Evolutionary conservation across 2,113 vertebrate genomes (phyloP).

Genomic region (Calidris pygmaea): DNA sequence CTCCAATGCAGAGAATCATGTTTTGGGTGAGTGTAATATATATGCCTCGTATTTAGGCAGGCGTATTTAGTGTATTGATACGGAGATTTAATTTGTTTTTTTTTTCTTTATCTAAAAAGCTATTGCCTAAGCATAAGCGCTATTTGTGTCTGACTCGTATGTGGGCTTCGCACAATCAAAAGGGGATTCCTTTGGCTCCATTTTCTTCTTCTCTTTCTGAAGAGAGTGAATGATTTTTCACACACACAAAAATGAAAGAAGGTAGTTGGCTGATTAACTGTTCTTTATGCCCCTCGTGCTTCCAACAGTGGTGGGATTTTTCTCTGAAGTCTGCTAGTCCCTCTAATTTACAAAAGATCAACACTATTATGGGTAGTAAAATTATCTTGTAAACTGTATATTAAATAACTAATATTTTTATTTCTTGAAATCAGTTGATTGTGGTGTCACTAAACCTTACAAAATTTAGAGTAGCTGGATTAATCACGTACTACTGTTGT

Average conservation of each 20-base stretch:
- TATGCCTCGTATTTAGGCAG: background rate
- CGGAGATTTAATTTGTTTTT: no score
- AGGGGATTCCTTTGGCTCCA: accelerated
- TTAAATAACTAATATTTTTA: background rate
- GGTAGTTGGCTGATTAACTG: background rate
- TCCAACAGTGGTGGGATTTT: background rate
- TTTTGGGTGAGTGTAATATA: background rate
- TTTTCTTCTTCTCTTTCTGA: background rate
- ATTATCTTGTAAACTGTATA: background rate
- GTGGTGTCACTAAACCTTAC: background rate
- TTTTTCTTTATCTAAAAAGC: background rate
- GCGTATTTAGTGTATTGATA: background rate
- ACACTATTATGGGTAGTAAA: background rate
- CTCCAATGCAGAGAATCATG: background rate
- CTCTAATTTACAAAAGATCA: background rate
- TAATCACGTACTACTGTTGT: background rate
- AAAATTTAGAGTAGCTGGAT: background rate
- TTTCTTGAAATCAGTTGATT: background rate
- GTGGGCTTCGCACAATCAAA: background rate
- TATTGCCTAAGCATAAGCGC: background rate
- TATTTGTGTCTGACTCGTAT: background rate
- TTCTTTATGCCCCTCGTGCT: background rate
- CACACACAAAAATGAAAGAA: background rate
- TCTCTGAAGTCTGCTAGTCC: background rate
- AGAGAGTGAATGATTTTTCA: background rate